Evolutionary conservation across 2,113 vertebrate genomes (phyloP), one percentile per base, ranked within the genome.

Genomic region (Pedionomus torquatus): DNA sequence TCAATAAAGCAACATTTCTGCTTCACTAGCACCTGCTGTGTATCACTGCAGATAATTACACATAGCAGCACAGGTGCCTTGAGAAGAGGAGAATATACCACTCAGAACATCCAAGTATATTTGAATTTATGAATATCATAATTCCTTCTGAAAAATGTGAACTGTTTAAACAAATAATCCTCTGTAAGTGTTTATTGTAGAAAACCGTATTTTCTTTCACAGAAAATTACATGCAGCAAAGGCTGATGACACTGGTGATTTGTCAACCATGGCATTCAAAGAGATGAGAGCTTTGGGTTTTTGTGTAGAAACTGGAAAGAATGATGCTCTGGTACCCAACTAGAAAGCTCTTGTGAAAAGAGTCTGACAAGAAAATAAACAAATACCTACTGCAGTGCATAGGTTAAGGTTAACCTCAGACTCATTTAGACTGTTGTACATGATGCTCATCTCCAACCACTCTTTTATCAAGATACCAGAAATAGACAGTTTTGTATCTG

Each of bases 61-160:
- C 25, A 28, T 5, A 80, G 82, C 13, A 57, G 63, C 35, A 61
- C 71, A 86, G 68, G 65, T 91, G 35, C 61, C 52, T 76, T 26
- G 26, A 68, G 44, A 66, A 91, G 93, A 79, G 31, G 33, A 69
- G 37, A 87, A 57, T 71, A 72, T 41, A 49, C 35, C 49, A 9
- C 88, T 90, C 2, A 2, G 58, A 90, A 85, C 23, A 66, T 35
- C 16, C 8, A 68, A 55, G 60, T 77, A 15, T 13, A 54, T 91
- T 82, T 94, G 44, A 93, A 91, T 93, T 88, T 87, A 91, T 77
- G 13, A 61, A 33, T 88, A 74, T 70, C 33, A 28, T 51, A 77
- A 77, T 88, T 88, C n/a, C n/a, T 83, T 86, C 75, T 70, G 82
- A 86, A 96, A 92, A 86, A 83, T 63, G n/a, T 54, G 11, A 35